phyloP scores from a whole-genome alignment of 2,797 vertebrate genomes.

The Malacoctenus gilli region DNA sequence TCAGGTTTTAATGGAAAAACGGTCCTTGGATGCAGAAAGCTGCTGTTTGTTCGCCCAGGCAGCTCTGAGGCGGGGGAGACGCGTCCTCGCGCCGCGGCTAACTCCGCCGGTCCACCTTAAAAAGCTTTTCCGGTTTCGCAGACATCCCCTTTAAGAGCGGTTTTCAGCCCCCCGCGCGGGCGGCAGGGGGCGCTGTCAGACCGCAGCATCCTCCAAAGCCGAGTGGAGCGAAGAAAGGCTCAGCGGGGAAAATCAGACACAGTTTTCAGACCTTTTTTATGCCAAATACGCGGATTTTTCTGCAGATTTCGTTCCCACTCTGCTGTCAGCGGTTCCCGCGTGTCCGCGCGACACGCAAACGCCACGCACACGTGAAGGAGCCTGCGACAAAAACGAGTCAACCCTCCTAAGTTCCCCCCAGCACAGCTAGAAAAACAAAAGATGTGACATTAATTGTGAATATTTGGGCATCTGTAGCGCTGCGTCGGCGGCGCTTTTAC shows the following conservation, averaged over 20 bases:
- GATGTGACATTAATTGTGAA: background rate
- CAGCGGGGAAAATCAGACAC: slow-evolving; percentile 54
- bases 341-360: background rate
- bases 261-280: slow-evolving; percentile 51
- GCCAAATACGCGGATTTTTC: slow-evolving; percentile 37
- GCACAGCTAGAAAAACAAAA: slow-evolving; percentile 2
- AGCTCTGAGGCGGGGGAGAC: too few species aligned
- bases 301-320: slow-evolving; percentile 48
- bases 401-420: background rate
- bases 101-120: slow-evolving; percentile 79
- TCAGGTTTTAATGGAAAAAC: too few species aligned
- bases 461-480: background rate
- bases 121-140: slow-evolving; percentile 67
- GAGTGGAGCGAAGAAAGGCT: slow-evolving; percentile 24
- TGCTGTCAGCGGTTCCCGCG: background rate
- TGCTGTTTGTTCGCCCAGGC: too few species aligned
- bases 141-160: slow-evolving; percentile 81
- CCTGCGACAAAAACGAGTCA: background rate
- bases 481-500: background rate
- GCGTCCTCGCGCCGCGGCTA: slow-evolving; percentile 26
- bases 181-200: slow-evolving; percentile 63
- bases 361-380: background rate
- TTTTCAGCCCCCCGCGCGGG: fast-evolving
- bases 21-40: too few species aligned
- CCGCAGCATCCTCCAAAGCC: background rate